phyloP scores from a whole-genome alignment of 2,888 invertebrate genomes.

The Epinotia brunnichana region DNA sequence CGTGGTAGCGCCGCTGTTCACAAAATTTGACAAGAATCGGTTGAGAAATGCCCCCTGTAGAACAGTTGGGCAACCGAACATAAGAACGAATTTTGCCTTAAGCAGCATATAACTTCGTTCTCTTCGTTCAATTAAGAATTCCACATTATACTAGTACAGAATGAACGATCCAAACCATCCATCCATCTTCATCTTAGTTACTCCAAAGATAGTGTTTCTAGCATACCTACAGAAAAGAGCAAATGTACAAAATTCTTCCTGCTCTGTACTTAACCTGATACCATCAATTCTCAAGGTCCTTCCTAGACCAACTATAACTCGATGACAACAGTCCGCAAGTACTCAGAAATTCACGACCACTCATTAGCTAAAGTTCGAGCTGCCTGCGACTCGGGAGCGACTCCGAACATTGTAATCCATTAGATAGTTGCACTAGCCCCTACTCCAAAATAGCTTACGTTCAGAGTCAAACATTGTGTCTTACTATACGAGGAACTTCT shows the following conservation, averaged over 20 bases:
- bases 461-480: not conserved
- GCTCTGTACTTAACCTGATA: not conserved
- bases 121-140: too few relatives aligned
- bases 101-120: too few relatives aligned
- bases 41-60: too few relatives aligned
- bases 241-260: not conserved
- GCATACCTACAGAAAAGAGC: not conserved
- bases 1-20: too few relatives aligned
- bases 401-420: constrained; percentile 22
- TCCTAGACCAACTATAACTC: constrained; percentile 6
- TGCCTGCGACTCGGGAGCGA: not conserved
- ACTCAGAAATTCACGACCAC: constrained; percentile 29
- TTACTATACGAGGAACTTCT: not conserved
- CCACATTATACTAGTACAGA: too few relatives aligned
- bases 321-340: constrained; percentile 13
- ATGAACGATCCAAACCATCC: too few relatives aligned
- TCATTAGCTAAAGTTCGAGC: constrained; percentile 20
- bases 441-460: not conserved
- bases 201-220: not conserved
- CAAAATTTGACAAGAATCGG: too few relatives aligned
- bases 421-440: constrained; percentile 7
- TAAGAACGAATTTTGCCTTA: too few relatives aligned
- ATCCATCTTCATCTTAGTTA: too few relatives aligned
- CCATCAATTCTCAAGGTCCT: constrained; percentile 1
- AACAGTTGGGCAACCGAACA: too few relatives aligned